Conservation (phyloP, 2,113 vertebrate genomes). For the Pollimyrus isidori region DNA sequence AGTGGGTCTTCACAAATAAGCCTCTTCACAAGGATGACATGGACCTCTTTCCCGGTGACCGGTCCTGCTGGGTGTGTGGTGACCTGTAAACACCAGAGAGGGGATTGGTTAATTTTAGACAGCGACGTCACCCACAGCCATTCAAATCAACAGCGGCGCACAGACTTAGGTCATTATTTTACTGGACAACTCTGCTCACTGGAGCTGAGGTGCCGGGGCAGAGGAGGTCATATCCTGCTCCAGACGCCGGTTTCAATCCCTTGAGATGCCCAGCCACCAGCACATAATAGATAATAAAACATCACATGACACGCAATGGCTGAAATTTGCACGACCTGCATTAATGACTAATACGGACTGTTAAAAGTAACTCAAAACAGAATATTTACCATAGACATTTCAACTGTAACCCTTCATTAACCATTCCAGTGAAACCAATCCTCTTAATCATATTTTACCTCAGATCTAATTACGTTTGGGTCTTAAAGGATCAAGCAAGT, state of each 20-base stretch:
- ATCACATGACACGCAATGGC: not conserved
- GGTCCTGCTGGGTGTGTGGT: not conserved
- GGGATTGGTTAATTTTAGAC: not conserved
- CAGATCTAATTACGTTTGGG: constrained; percentile 18
- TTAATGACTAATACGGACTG: not conserved
- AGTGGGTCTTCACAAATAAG: not conserved
- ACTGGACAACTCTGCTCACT: not conserved
- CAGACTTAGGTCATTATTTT: not conserved
- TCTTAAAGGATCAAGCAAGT: constrained; percentile 20
- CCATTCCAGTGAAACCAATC: not conserved
- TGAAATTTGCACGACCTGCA: not conserved
- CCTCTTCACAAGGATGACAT: not conserved
- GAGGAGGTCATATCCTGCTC: not conserved
- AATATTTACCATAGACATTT: not conserved
- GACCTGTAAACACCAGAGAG: not conserved
- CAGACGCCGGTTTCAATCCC: not conserved
- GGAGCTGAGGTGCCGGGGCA: not conserved
- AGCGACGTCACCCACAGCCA: not conserved
- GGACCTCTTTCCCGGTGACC: not conserved
- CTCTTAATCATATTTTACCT: not conserved
- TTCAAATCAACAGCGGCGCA: not conserved
- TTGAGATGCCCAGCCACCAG: not conserved
- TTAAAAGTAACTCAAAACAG: not conserved
- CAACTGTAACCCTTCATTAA: constrained; percentile 12
- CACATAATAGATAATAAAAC: not conserved